phyloP scores from a whole-genome alignment of 35 echinoderm and acorn worm species.

The Nesometra sesokonis region DNA sequence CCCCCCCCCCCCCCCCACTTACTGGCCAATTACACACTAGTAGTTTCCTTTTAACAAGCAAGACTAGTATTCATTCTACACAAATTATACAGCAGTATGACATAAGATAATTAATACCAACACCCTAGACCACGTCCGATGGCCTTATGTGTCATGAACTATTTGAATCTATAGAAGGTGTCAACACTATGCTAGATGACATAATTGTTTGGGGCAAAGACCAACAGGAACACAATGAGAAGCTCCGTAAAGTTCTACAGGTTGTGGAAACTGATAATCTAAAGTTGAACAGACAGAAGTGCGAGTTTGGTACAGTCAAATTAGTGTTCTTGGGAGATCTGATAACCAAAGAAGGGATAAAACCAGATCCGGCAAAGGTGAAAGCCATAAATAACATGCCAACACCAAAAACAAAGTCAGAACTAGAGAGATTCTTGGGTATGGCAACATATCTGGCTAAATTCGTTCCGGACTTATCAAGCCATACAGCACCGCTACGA shows the following conservation, averaged over 20 bases:
- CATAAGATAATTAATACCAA: too few species aligned
- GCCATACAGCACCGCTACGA: neutral
- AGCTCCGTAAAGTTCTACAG: constrained; percentile 22
- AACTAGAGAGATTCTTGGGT: constrained; percentile 35
- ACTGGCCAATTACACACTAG: too few species aligned
- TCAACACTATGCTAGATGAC: neutral
- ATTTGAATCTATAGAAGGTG: neutral
- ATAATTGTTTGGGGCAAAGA: constrained; percentile 23
- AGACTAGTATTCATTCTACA: too few species aligned
- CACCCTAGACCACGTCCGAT: too few species aligned
- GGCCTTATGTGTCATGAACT: too few species aligned
- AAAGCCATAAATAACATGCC: neutral
- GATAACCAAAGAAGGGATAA: constrained; percentile 34
- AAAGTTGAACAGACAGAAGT: constrained; percentile 51
- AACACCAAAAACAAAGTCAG: constrained; percentile 6
- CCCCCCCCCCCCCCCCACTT: too few species aligned
- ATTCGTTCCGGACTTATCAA: neutral
- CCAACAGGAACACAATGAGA: constrained; percentile 24
- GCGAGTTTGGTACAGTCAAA: constrained; percentile 13
- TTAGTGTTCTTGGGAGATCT: constrained; percentile 33
- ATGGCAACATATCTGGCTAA: constrained; percentile 21
- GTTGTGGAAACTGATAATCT: neutral
- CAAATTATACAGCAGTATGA: too few species aligned
- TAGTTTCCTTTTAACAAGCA: too few species aligned
- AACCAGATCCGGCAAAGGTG: constrained; percentile 14